phyloP scores from a whole-genome alignment of 2,888 invertebrate genomes.

The Scaptomyza flava region DNA sequence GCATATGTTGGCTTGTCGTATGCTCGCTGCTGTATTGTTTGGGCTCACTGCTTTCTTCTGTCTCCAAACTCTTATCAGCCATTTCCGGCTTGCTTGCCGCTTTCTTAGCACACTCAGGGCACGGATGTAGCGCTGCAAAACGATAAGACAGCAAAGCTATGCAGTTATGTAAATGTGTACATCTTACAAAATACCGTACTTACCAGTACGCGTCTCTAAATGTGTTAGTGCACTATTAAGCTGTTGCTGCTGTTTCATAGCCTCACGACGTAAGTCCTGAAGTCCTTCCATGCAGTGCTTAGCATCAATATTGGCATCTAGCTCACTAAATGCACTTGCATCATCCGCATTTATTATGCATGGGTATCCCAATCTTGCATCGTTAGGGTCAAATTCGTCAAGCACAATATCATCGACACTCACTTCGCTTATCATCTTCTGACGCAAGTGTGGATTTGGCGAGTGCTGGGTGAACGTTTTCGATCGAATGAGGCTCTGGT shows the following conservation, averaged over 20 bases:
- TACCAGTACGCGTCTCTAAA: constrained; percentile 85
- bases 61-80: constrained; percentile 83
- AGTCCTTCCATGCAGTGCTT: constrained; percentile 88
- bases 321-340: constrained; percentile 82
- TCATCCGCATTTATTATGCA: constrained; percentile 76
- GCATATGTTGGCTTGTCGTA: constrained; percentile 17
- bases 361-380: constrained; percentile 77
- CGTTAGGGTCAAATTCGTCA: constrained; percentile 63
- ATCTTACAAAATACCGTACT: neutral
- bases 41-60: constrained; percentile 74
- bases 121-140: constrained; percentile 71
- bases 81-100: constrained; percentile 81
- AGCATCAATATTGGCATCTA: constrained; percentile 88
- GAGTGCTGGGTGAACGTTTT: constrained; percentile 90
- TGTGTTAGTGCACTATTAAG: constrained; percentile 84
- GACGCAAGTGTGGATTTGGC: constrained; percentile 86
- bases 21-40: constrained; percentile 13
- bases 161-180: neutral
- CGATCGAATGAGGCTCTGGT: constrained; percentile 85
- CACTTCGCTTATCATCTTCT: constrained; percentile 85
- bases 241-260: constrained; percentile 87
- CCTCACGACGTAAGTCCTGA: constrained; percentile 87
- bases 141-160: neutral
- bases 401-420: constrained; percentile 91
- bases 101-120: constrained; percentile 79